Evolutionary conservation across 2,113 vertebrate genomes (phyloP).

Genomic region (Oenanthe melanoleuca): DNA sequence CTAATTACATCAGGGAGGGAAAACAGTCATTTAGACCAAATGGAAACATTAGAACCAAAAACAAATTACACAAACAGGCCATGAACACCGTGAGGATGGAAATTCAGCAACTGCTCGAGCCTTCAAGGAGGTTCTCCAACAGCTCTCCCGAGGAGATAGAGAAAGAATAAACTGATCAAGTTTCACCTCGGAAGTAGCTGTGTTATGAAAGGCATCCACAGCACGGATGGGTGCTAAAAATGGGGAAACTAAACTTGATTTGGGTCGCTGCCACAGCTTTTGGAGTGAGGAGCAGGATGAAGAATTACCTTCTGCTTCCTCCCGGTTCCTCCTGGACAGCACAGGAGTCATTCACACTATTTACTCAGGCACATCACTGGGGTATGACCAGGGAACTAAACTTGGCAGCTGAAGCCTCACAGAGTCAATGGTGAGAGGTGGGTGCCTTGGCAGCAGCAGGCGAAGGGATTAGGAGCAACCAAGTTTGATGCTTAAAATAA

Average conservation of each 20-base stretch:
- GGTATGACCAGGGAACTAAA: constrained; percentile 13
- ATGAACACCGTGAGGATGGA: background rate
- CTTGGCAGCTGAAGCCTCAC: background rate
- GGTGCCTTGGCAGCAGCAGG: constrained; percentile 30
- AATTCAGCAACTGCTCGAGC: background rate
- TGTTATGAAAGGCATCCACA: background rate
- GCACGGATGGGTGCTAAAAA: background rate
- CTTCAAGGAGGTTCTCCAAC: background rate
- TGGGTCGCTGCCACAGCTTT: background rate
- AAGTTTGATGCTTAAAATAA: constrained; percentile 65
- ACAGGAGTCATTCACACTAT: background rate
- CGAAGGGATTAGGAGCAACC: constrained; percentile 59
- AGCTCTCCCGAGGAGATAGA: background rate
- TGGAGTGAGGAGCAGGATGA: accelerated
- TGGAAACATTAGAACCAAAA: background rate
- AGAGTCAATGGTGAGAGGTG: background rate
- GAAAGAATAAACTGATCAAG: background rate
- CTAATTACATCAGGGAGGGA: background rate
- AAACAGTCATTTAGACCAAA: constrained; percentile 6
- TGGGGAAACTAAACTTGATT: background rate
- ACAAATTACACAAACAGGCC: background rate
- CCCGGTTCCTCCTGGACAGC: accelerated
- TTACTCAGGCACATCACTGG: background rate
- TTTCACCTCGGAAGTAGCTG: background rate
- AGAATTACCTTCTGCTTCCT: background rate